Percentiles rank a stretch among this genome's conserved stretches.
phyloP scores from a whole-genome alignment of 2,888 invertebrate genomes.

The Limnephilus auricula region DNA sequence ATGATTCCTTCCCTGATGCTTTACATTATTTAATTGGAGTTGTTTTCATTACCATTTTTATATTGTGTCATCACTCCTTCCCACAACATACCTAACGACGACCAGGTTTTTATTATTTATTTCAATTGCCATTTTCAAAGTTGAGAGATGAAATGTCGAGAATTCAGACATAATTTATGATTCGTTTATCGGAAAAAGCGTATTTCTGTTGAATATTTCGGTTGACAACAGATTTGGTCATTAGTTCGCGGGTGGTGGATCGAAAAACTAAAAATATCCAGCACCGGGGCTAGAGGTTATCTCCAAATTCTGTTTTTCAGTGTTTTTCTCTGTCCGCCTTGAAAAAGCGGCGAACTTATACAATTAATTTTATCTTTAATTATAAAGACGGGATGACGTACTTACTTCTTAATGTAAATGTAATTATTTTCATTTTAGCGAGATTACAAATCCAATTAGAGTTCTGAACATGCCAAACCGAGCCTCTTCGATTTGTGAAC shows the following conservation, averaged over 20 bases:
- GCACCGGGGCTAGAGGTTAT: constrained; percentile 15
- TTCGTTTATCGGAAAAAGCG: neutral
- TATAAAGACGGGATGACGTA: neutral
- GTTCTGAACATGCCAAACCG: neutral
- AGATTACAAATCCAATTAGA: neutral
- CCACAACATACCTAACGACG: no score
- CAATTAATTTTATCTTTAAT: neutral
- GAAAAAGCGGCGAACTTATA: neutral
- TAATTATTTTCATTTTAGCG: neutral
- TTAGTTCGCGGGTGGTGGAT: constrained; percentile 29
- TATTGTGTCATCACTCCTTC: no score
- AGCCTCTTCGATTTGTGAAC: neutral
- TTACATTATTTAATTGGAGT: no score
- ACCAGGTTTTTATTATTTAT: no score
- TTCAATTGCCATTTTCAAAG: no score
- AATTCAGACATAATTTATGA: no score
- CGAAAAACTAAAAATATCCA: constrained; percentile 23
- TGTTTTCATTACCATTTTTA: no score
- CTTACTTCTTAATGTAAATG: neutral
- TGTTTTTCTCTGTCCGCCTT: neutral
- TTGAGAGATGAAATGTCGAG: no score
- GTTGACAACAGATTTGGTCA: neutral
- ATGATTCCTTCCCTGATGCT: no score
- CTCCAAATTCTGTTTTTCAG: neutral
- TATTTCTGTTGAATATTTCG: neutral